phyloP scores from a whole-genome alignment of 1,140 invertebrate species.

The Heterodera schachtii region DNA sequence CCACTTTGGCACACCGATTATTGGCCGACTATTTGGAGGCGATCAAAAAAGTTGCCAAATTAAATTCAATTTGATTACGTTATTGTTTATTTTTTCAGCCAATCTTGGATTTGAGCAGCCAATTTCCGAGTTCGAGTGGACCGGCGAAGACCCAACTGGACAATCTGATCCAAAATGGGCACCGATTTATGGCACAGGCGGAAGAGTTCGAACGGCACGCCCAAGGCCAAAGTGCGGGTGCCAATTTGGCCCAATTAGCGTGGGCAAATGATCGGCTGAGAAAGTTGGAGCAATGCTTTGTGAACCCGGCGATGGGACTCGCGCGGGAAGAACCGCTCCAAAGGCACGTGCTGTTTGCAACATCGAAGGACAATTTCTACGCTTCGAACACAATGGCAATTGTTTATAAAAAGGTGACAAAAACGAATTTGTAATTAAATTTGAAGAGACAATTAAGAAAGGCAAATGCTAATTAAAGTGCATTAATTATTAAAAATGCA shows the following conservation, averaged over 20 bases:
- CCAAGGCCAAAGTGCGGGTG: neutral
- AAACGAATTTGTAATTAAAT: neutral
- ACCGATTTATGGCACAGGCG: constrained; percentile 39
- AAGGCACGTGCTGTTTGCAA: constrained; percentile 56
- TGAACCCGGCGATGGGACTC: constrained; percentile 45
- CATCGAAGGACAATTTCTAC: constrained; percentile 50
- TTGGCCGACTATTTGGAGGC: constrained; percentile 40
- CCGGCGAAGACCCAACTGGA: constrained; percentile 34
- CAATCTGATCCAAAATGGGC: constrained; percentile 37
- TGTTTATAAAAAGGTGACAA: constrained; percentile 49
- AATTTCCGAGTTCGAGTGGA: constrained; percentile 8
- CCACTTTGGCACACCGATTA: constrained; percentile 40
- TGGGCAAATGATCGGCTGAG: constrained; percentile 43
- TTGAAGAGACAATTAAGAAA: no score
- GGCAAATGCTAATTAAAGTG: no score
- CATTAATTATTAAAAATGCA: no score
- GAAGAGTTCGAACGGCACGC: constrained; percentile 20
- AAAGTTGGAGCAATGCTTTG: constrained; percentile 58
- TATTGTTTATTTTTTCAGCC: neutral
- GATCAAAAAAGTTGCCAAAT: constrained; percentile 32
- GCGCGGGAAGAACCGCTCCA: constrained; percentile 28
- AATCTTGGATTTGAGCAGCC: constrained; percentile 23
- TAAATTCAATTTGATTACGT: neutral
- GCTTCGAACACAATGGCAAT: constrained; percentile 44
- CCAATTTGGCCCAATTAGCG: neutral